Percentiles rank a stretch among this genome's conserved stretches.
phyloP scores from a whole-genome alignment of 2,797 vertebrate genomes.

The Pangasius djambal region DNA sequence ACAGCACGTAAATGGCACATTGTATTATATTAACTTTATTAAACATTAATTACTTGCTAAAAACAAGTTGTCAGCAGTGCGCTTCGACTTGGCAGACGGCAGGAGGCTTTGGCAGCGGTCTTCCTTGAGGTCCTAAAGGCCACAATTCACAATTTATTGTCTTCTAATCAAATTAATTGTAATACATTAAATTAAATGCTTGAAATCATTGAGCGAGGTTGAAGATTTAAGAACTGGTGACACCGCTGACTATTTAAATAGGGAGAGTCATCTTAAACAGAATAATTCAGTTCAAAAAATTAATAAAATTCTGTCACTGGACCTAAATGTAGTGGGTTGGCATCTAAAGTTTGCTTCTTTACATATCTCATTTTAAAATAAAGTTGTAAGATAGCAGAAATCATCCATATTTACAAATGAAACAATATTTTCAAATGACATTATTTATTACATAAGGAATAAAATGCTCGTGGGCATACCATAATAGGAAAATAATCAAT shows the following conservation, averaged over 20 bases:
- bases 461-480: not conserved
- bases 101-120: constrained; percentile 2
- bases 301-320: not conserved
- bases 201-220: not conserved
- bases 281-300: not conserved
- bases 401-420: not conserved
- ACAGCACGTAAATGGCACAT: not conserved
- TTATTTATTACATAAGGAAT: not conserved
- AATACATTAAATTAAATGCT: not conserved
- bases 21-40: constrained; percentile 27
- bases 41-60: constrained; percentile 16
- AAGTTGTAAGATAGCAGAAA: not conserved
- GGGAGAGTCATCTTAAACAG: not conserved
- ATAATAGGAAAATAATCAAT: not conserved
- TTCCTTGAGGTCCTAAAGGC: constrained; percentile 16
- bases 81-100: not conserved
- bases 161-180: constrained; percentile 28
- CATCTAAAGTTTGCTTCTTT: not conserved
- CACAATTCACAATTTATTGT: not conserved
- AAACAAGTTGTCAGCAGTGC: not conserved
- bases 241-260: not conserved
- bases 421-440: not conserved
- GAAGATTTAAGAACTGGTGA: constrained; percentile 16
- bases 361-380: not conserved
- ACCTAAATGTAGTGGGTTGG: not conserved